Evolutionary conservation across 2,113 vertebrate species (phyloP).

Genomic region (Pagrus major): DNA sequence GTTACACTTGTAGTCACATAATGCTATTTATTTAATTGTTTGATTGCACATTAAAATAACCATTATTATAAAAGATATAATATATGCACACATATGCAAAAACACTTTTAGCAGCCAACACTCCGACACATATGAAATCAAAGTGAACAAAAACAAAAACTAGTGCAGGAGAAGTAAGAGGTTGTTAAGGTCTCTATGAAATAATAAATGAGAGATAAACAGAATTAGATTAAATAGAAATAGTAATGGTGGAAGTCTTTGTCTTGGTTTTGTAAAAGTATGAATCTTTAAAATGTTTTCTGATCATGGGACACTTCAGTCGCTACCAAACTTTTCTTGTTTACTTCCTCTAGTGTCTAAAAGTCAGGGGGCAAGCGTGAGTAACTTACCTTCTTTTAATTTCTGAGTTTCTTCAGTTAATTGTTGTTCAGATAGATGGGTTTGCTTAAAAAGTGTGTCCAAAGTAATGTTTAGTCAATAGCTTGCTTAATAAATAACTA

Average conservation of each 20-base stretch:
- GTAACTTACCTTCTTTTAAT: slow-evolving; percentile 84
- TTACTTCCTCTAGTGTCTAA: too few species aligned
- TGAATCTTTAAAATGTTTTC: background rate
- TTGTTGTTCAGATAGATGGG: slow-evolving; percentile 73
- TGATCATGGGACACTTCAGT: background rate
- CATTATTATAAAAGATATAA: background rate
- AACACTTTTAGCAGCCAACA: background rate
- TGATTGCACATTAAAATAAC: too few species aligned
- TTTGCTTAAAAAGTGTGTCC: slow-evolving; percentile 83
- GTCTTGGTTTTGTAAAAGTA: background rate
- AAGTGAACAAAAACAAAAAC: too few species aligned
- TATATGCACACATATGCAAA: background rate
- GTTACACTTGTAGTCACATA: background rate
- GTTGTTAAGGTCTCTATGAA: background rate
- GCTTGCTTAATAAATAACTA: fast-evolving
- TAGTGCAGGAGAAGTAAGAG: background rate
- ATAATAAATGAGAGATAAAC: background rate
- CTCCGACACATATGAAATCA: background rate
- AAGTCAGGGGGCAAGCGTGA: too few species aligned
- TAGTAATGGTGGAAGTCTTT: too few species aligned
- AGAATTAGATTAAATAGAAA: background rate
- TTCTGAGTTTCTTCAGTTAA: slow-evolving; percentile 79
- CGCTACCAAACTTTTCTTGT: too few species aligned
- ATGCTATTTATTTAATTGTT: too few species aligned
- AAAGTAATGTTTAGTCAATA: slow-evolving; percentile 81